Conservation (phyloP, 1,140 invertebrate genomes). For the Heliconius congener region DNA sequence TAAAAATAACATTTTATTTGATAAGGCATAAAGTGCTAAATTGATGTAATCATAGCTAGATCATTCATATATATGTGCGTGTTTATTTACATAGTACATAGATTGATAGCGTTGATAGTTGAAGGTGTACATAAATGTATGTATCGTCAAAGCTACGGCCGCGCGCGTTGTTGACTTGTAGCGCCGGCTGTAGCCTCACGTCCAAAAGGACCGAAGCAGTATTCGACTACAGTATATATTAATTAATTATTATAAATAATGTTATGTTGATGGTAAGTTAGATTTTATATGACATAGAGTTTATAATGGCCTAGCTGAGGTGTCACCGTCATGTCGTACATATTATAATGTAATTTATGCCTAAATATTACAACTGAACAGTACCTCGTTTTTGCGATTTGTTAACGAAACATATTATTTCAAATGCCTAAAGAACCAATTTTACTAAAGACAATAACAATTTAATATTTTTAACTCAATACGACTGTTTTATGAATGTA, state of each 20-base stretch:
- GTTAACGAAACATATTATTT: background rate
- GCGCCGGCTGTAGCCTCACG: constrained; percentile 12
- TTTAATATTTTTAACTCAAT: background rate
- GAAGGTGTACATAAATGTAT: constrained; percentile 1
- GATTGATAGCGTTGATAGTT: background rate
- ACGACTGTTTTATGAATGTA: background rate
- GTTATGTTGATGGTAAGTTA: constrained; percentile 38
- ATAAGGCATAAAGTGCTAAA: background rate
- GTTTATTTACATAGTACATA: constrained; percentile 15
- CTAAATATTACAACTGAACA: background rate
- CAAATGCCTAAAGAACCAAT: background rate
- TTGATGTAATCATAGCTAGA: constrained; percentile 12
- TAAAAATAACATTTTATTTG: constrained; percentile 46
- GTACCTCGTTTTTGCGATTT: background rate
- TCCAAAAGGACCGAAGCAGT: constrained; percentile 40
- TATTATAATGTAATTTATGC: background rate
- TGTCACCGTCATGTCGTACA: background rate
- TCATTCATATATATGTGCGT: constrained; percentile 22
- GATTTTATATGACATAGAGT: constrained; percentile 46
- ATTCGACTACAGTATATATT: constrained; percentile 45
- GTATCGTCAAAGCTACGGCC: background rate
- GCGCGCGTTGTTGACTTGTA: background rate
- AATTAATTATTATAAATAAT: constrained; percentile 30
- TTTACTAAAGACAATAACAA: constrained; percentile 29
- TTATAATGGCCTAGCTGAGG: background rate